Evolutionary conservation across 2,888 invertebrate species (phyloP).

Genomic region (Cabera pusaria): DNA sequence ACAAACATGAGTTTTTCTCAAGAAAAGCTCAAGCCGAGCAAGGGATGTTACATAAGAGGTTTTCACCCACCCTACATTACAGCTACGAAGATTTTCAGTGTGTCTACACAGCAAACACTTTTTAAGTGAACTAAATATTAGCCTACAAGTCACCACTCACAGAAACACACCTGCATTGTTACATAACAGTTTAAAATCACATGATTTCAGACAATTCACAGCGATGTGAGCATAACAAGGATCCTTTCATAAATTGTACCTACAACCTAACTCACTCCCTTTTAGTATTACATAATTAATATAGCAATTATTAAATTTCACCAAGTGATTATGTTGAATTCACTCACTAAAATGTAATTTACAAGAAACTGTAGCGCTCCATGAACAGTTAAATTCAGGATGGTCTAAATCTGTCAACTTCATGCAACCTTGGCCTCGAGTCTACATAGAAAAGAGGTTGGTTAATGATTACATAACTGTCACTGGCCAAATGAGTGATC

Average conservation of each 20-base stretch:
- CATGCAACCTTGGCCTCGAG: conserved; percentile 58
- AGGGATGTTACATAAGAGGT: conserved; percentile 33
- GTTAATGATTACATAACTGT: conserved; percentile 73
- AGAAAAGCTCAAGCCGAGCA: conserved; percentile 70
- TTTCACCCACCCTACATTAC: conserved; percentile 39
- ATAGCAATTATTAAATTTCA: conserved; percentile 20
- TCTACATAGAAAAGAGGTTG: conserved; percentile 49
- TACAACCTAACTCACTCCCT: conserved; percentile 53
- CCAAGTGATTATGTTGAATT: conserved; percentile 8
- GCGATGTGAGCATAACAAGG: conserved; percentile 37
- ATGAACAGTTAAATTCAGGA: conserved; percentile 16
- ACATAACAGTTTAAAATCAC: conserved; percentile 71
- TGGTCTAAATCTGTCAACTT: conserved; percentile 27
- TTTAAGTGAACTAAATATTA: conserved; percentile 48
- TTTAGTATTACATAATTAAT: conserved; percentile 35
- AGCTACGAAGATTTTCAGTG: conserved; percentile 33
- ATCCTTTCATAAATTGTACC: conserved; percentile 38
- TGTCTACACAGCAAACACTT: conserved; percentile 49
- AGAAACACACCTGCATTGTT: conserved; percentile 56
- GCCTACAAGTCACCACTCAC: conserved; percentile 50
- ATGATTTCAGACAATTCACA: conserved; percentile 64
- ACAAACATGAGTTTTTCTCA: conserved; percentile 61
- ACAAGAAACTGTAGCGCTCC: conserved; percentile 9
- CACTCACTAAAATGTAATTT: conserved; percentile 8
- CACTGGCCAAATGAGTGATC: conserved; percentile 48